Evolutionary conservation across 2,888 invertebrate genomes (phyloP), one percentile per base, ranked within the genome.

Genomic region (Lasioglossum morio): DNA sequence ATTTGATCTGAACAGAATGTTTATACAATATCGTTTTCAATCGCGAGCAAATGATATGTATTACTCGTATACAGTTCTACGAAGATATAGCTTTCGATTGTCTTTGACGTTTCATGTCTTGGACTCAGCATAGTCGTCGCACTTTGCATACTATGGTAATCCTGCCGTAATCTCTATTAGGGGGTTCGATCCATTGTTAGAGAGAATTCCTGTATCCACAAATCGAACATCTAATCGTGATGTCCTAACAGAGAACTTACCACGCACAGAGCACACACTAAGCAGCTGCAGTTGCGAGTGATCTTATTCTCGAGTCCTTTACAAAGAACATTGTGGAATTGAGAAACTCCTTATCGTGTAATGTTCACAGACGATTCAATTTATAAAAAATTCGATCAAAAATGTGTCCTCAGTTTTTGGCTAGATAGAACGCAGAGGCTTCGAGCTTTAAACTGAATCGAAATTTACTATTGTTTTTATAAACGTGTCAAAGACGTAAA

Each of bases 181-280:
- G 27, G 27, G 76, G 37, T 79, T 74, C 48, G 63, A 27, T 74
- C 63, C 79, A 76, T 66, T 79, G 43, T 63, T 76, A 66, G 46
- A 19, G 23, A 23, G 46, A 66, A 75, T 79, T 37, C 27, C 43
- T 3, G 46, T 75, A 46, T 19, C 46, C 63, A 66, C 63, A 79
- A 75, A 76, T 80, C 66, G 66, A 76, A 53, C 66, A 48, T 75
- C 76, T 69, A 76, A 80, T 80, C 66, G 69, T 19, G 30, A 37
- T 27, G 23, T 48, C 63, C 76, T 75, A 66, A 40, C 19, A 37
- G 76, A 66, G 40, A 46, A 75, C 23, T 66, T 69, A 48, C 66
- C 48, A 40, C 23, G 23, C 34, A 4, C 37, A 0, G n/a, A 69
- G 37, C 69, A 30, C 69, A 30, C 34, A 2, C 34, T 30, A 19